Conservation (phyloP, 2,888 invertebrate genomes). For the Drosophila picticornis region DNA sequence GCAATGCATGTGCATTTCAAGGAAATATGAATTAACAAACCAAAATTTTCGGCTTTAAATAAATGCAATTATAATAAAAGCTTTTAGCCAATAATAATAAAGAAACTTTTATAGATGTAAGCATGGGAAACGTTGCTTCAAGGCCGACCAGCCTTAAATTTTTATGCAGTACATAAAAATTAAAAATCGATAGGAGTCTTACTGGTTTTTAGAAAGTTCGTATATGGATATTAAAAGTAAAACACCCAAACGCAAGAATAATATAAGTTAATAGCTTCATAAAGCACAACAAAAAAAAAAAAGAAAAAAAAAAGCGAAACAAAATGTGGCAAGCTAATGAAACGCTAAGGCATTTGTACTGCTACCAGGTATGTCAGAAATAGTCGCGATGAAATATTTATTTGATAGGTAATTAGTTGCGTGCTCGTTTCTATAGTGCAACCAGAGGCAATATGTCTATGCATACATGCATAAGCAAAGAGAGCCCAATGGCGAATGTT, state of each 20-base stretch:
- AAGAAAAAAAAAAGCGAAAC: background rate
- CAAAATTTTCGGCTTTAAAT: background rate
- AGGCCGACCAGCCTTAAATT: background rate
- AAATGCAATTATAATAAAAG: slow-evolving; percentile 2
- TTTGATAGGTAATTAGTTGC: slow-evolving; percentile 42
- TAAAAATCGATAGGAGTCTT: background rate
- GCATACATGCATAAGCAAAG: slow-evolving; percentile 19
- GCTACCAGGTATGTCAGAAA: slow-evolving; percentile 4
- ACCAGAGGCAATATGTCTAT: slow-evolving; percentile 13
- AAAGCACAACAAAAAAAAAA: background rate
- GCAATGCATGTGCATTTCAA: background rate
- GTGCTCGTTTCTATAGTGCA: slow-evolving; percentile 9
- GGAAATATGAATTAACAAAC: background rate
- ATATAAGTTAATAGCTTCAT: slow-evolving; percentile 2
- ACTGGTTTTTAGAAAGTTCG: slow-evolving; percentile 11
- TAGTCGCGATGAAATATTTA: slow-evolving; percentile 31
- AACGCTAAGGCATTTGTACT: background rate
- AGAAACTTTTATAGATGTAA: slow-evolving; percentile 1
- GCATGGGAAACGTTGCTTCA: background rate
- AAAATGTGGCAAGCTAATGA: background rate
- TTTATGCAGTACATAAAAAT: background rate
- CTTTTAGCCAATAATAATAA: background rate
- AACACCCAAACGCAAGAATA: slow-evolving; percentile 5
- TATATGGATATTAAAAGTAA: slow-evolving; percentile 4
- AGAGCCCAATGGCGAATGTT: slow-evolving; percentile 33